A percentile compares a stretch with the other conserved stretches of the same genome.
phyloP scores from a whole-genome alignment of 2,113 vertebrate genomes.

The Opisthocomus hoazin region DNA sequence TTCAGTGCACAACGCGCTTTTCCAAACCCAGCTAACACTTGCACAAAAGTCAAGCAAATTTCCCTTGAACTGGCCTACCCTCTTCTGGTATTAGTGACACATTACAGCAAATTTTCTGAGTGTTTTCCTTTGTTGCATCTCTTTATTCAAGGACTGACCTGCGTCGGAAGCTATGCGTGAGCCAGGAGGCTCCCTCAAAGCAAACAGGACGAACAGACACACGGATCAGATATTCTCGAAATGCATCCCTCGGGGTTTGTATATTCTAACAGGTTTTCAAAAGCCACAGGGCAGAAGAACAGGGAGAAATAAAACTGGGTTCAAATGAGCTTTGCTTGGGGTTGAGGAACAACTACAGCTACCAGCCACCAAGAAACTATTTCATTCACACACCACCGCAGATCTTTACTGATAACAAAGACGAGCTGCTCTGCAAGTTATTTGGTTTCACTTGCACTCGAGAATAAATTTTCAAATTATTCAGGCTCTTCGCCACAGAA shows the following conservation, averaged over 20 bases:
- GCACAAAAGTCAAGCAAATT: conserved; percentile 20
- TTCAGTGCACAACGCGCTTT: not conserved
- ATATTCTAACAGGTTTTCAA: not conserved
- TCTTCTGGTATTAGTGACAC: conserved; percentile 66
- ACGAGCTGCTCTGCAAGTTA: not conserved
- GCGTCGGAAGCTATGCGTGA: not conserved
- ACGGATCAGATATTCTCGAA: not conserved
- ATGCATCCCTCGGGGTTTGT: not conserved
- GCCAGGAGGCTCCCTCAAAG: not conserved
- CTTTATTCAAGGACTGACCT: not conserved
- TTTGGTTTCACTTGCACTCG: not conserved
- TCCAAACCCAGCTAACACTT: not conserved
- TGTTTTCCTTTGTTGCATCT: not conserved
- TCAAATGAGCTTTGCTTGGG: not conserved
- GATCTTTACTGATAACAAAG: not conserved
- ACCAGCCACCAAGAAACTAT: not conserved
- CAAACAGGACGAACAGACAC: not conserved
- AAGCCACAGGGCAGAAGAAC: not conserved
- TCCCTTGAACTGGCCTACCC: conserved; percentile 61
- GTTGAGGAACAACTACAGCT: not conserved
- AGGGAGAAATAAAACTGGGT: not conserved
- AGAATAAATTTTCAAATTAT: not conserved
- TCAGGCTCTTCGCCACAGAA: not conserved
- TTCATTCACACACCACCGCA: not conserved
- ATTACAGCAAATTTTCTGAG: conserved; percentile 46